Evolutionary conservation across 92 coral and sea anemone species (phyloP).

Genomic region (Phymanthus crucifer): DNA sequence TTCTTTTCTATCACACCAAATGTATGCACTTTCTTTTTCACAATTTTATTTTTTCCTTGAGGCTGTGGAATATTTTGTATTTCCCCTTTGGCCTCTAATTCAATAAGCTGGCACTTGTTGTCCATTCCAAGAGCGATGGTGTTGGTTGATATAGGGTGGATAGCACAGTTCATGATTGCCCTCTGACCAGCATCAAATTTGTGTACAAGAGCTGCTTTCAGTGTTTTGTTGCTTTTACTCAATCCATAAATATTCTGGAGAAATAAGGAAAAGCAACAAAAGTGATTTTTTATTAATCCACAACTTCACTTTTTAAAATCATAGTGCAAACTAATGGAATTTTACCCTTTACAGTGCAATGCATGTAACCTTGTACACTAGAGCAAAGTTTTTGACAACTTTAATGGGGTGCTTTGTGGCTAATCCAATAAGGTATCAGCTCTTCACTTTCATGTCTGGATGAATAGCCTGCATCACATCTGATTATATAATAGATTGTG

Average conservation of each 20-base stretch:
- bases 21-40: constrained; percentile 63
- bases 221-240: constrained; percentile 56
- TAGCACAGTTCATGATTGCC: constrained; percentile 95
- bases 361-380: no score
- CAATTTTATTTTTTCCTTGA: constrained; percentile 61
- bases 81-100: constrained; percentile 75
- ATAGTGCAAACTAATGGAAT: no score
- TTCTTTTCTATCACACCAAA: constrained; percentile 54
- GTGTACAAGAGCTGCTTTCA: constrained; percentile 77
- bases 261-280: constrained; percentile 1
- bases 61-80: constrained; percentile 48
- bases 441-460: no score
- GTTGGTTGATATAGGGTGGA: constrained; percentile 69
- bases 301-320: no score
- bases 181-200: constrained; percentile 93
- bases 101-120: constrained; percentile 89
- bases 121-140: constrained; percentile 93
- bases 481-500: no score
- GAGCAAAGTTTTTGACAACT: no score
- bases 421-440: no score
- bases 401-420: no score
- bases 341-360: no score
- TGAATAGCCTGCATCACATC: no score
- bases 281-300: no score
- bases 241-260: constrained; percentile 81